phyloP scores from a whole-genome alignment of 2,113 vertebrate species.

The Atherinomorus stipes region DNA sequence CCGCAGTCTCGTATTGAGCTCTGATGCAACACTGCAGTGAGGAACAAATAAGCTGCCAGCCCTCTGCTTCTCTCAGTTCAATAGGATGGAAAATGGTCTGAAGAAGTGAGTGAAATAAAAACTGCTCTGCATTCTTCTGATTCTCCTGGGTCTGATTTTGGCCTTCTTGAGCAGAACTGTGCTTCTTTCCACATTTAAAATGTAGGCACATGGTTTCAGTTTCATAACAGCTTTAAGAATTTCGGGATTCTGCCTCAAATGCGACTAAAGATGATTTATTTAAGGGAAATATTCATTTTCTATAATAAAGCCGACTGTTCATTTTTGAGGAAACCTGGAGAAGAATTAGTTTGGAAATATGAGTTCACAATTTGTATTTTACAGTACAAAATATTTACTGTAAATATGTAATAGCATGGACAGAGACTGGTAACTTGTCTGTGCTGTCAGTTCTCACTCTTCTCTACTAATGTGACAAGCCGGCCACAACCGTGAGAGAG shows the following conservation, averaged over 20 bases:
- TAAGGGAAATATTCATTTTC: neutral
- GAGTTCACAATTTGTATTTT: neutral
- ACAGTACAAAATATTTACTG: neutral
- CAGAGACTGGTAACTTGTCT: constrained; percentile 23
- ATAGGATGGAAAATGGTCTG: constrained; percentile 20
- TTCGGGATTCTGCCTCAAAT: neutral
- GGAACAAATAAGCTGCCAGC: constrained; percentile 13
- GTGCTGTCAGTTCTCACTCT: constrained; percentile 26
- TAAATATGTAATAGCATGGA: neutral
- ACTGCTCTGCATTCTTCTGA: constrained; percentile 45
- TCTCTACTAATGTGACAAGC: constrained; percentile 37
- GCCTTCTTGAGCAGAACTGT: constrained; percentile 21
- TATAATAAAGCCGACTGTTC: neutral
- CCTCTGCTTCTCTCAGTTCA: neutral
- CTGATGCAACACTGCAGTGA: neutral
- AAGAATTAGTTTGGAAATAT: neutral
- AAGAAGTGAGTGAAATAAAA: constrained; percentile 40
- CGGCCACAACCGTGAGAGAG: constrained; percentile 20
- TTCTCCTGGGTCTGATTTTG: constrained; percentile 40
- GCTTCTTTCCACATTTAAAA: constrained; percentile 28
- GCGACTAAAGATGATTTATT: neutral
- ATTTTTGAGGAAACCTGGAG: neutral
- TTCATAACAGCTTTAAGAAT: neutral
- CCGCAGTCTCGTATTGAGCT: constrained; percentile 1
- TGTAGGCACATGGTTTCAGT: neutral